A percentile compares a stretch with the other conserved stretches of the same genome.
Conservation (phyloP, 2,888 invertebrate species). For the Acanthosepion pharaonis region DNA sequence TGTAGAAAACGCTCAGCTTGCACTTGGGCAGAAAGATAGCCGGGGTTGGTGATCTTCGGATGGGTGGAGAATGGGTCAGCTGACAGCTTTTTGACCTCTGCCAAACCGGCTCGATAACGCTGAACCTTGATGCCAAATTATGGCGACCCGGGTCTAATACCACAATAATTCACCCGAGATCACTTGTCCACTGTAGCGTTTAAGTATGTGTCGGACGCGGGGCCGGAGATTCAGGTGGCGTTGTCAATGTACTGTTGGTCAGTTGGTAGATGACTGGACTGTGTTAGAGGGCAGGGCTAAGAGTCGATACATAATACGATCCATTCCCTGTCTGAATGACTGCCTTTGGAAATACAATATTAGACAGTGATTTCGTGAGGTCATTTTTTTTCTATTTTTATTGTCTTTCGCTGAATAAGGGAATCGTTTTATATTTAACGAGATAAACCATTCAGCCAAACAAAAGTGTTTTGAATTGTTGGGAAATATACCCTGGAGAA, state of each 20-base stretch:
- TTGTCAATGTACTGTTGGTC: neutral
- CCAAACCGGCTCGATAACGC: slow-evolving; percentile 17
- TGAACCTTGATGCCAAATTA: neutral
- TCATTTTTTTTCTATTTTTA: too few species aligned
- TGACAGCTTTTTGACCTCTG: slow-evolving; percentile 11
- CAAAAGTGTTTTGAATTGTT: too few species aligned
- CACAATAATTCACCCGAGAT: neutral
- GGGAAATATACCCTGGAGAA: too few species aligned
- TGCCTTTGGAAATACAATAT: neutral
- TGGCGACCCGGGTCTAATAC: neutral
- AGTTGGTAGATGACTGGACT: neutral
- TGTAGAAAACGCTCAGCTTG: neutral
- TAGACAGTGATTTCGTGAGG: neutral
- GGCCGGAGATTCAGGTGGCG: neutral
- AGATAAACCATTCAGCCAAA: too few species aligned
- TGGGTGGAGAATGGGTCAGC: neutral
- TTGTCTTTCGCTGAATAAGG: too few species aligned
- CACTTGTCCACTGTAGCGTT: neutral
- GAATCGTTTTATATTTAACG: too few species aligned
- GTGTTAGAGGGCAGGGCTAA: neutral
- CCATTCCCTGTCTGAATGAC: neutral
- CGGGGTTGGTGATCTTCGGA: slow-evolving; percentile 25
- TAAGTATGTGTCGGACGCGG: neutral
- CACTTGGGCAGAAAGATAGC: slow-evolving; percentile 18
- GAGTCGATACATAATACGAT: neutral